Evolutionary conservation across 2,113 vertebrate species (phyloP), one percentile per base, ranked within the genome.

Genomic region (Riparia riparia): DNA sequence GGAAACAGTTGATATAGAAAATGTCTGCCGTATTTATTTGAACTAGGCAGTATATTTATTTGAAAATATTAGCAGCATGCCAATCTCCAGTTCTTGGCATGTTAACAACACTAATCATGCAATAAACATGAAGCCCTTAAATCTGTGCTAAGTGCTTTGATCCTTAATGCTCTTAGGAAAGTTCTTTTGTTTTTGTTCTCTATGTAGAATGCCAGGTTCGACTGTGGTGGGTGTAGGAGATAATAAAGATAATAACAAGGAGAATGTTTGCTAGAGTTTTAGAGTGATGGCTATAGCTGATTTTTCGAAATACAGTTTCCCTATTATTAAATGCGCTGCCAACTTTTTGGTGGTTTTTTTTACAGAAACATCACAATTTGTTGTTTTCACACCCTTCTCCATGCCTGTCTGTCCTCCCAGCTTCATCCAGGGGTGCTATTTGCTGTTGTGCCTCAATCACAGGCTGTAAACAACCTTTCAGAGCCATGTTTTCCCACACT

Each of bases 71-170:
- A 90, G 21, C 91, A 84, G 77, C 57, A 17, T 87, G 70, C 93
- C 92, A 74, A 4, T 81, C 79, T 60, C 45, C 4, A 2, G 24
- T 61, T 72, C 74, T 86, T 93, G 93, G 95, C 82, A 45, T 12
- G n/a, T 51, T 81, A 73, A 63, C 74, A 87, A 64, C 58, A 65
- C 42, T 70, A 65, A 63, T 66, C 47, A 26, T 50, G 68, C 70
- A 79, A 69, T 93, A 86, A 95, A 70, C 37, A 16, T 78, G 93
- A 90, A 70, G 28, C 72, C n/a, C 61, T 81, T 53, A 84, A 90
- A 90, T 81, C 88, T 86, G 14, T 37, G 24, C 64, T 77, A 77
- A 58, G 56, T 28, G 56, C 90, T 93, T 93, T 97, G 88, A 88
- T 95, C 82, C 39, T 77, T 77, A 80, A 58, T 47, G 79, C 86